Evolutionary conservation across 2,113 vertebrate species (phyloP).

Genomic region (Tetrax tetrax): DNA sequence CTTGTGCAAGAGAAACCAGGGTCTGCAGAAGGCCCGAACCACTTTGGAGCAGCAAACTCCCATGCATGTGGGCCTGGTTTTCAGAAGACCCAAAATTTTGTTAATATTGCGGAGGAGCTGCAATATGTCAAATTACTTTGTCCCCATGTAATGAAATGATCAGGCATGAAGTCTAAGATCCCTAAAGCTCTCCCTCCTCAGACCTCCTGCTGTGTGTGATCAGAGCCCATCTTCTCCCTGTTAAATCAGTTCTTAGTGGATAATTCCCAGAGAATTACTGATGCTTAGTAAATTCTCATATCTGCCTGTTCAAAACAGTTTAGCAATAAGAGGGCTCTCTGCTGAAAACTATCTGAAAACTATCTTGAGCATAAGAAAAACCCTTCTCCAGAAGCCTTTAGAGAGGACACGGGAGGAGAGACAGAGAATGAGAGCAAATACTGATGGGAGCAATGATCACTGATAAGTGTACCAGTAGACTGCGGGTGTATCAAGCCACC

Average conservation of each 20-base stretch:
- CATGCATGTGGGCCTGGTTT: not conserved
- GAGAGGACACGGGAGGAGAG: not conserved
- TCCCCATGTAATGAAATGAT: not conserved
- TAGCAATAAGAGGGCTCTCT: not conserved
- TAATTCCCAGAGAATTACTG: constrained; percentile 7
- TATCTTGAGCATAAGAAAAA: not conserved
- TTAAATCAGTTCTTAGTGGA: constrained; percentile 17
- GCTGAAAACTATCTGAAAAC: not conserved
- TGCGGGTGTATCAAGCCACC: not conserved
- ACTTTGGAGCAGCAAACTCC: not conserved
- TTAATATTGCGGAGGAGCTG: not conserved
- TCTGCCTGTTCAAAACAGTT: constrained; percentile 1
- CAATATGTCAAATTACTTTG: not conserved
- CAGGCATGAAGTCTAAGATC: not conserved
- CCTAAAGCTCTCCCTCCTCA: not conserved
- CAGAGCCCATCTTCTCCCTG: not conserved
- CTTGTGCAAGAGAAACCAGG: not conserved
- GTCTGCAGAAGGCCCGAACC: not conserved
- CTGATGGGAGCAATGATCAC: not conserved
- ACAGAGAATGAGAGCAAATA: not conserved
- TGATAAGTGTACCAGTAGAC: not conserved
- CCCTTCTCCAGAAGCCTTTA: not conserved
- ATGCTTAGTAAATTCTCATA: constrained; percentile 19
- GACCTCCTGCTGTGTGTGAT: not conserved
- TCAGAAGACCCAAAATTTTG: not conserved